Percentiles rank a stretch among this genome's conserved stretches.
Evolutionary conservation across 2,113 vertebrate genomes (phyloP).

Genomic region (Petrocephalus microphthalmus): DNA sequence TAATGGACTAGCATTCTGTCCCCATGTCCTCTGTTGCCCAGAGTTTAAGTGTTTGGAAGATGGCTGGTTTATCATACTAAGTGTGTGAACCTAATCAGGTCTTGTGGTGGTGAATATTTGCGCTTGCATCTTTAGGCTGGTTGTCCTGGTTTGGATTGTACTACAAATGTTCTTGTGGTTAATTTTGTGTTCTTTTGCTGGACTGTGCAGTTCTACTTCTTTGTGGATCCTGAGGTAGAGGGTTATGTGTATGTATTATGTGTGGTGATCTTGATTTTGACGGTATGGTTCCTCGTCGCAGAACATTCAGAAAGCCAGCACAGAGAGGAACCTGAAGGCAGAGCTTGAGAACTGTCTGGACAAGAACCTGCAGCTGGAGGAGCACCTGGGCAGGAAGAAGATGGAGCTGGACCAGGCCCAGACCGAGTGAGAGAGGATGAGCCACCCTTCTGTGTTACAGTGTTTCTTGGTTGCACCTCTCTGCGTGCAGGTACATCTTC

Average conservation of each 20-base stretch:
- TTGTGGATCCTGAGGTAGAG: not conserved
- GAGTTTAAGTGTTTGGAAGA: not conserved
- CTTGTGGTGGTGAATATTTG: not conserved
- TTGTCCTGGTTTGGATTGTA: not conserved
- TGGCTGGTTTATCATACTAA: not conserved
- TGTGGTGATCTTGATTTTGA: not conserved
- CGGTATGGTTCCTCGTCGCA: conserved; percentile 30
- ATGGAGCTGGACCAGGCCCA: conserved; percentile 68
- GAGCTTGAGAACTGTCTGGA: conserved; percentile 69
- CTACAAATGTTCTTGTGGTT: not conserved
- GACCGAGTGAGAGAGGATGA: conserved; percentile 66
- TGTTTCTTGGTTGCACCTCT: not conserved
- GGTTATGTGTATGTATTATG: not conserved
- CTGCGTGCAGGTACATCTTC: not conserved
- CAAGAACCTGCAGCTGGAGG: conserved; percentile 67
- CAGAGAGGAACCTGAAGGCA: conserved; percentile 55
- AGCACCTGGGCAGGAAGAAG: conserved; percentile 64
- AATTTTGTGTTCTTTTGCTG: not conserved
- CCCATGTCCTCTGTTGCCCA: not conserved
- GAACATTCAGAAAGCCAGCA: conserved; percentile 47
- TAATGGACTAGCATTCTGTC: not conserved
- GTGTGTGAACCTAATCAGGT: not conserved
- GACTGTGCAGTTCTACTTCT: not conserved
- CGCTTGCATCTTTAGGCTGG: not conserved
- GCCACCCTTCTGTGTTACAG: not conserved